Conservation (phyloP, 2,888 invertebrate species). For the Colletes collaris region DNA sequence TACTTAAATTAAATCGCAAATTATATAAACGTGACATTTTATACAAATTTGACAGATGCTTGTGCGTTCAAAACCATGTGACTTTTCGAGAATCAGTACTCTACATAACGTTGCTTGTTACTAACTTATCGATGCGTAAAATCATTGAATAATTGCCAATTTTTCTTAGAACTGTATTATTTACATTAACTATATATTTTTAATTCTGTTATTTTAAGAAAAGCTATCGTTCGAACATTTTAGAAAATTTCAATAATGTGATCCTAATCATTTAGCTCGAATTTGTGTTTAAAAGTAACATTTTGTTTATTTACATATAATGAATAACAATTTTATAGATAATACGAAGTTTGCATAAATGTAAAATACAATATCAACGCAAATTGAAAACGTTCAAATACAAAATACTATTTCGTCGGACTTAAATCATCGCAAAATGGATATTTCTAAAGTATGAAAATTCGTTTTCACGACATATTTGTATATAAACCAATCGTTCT, state of each 20-base stretch:
- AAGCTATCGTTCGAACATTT: too few relatives aligned
- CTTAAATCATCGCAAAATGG: too few relatives aligned
- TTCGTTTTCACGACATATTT: conserved; percentile 30
- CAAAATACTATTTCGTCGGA: neutral
- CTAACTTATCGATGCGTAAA: conserved; percentile 3
- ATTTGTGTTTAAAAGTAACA: too few relatives aligned
- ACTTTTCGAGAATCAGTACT: conserved; percentile 6
- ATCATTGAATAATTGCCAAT: conserved; percentile 32
- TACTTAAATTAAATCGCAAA: conserved; percentile 46
- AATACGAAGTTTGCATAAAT: neutral
- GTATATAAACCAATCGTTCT: conserved; percentile 30
- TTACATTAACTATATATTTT: conserved; percentile 20
- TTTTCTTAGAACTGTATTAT: neutral
- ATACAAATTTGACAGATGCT: conserved; percentile 8
- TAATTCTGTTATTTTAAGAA: neutral
- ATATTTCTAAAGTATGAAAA: conserved; percentile 21
- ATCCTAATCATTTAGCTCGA: too few relatives aligned
- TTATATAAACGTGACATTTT: conserved; percentile 72
- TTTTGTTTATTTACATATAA: too few relatives aligned
- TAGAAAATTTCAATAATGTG: too few relatives aligned
- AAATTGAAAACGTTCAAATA: neutral
- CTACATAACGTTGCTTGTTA: conserved; percentile 4
- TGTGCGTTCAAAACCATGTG: conserved; percentile 14
- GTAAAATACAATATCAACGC: neutral
- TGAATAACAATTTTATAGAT: neutral